Evolutionary conservation across 2,113 vertebrate genomes (phyloP).

Genomic region (Synchiropus splendidus): DNA sequence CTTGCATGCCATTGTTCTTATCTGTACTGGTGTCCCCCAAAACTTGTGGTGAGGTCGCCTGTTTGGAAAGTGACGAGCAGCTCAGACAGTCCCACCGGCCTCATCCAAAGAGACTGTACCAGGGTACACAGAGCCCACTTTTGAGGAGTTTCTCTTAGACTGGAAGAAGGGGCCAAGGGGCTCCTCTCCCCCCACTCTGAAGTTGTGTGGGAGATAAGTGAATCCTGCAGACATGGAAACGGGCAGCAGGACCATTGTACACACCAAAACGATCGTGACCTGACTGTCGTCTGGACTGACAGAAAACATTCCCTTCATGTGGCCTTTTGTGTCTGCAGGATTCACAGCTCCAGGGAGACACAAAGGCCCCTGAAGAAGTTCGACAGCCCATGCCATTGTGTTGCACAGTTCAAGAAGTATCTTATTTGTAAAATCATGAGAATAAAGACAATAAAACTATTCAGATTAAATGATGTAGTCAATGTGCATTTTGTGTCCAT

Average conservation of each 20-base stretch:
- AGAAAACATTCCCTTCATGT: neutral
- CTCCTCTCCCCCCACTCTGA: no score
- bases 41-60: constrained; percentile 31
- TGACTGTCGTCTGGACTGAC: no score
- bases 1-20: constrained; percentile 65
- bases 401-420: constrained; percentile 66
- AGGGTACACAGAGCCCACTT: constrained; percentile 19
- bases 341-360: constrained; percentile 39
- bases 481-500: no score
- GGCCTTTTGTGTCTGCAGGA: constrained; percentile 27
- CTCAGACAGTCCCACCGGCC: constrained; percentile 41
- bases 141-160: constrained; percentile 22
- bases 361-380: constrained; percentile 26
- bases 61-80: constrained; percentile 35
- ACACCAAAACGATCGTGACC: no score
- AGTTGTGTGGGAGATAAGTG: constrained; percentile 16
- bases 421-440: constrained; percentile 67
- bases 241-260: neutral
- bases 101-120: constrained; percentile 59
- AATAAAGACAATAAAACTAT: constrained; percentile 64
- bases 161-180: no score
- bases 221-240: constrained; percentile 33
- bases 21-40: constrained; percentile 52
- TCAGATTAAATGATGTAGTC: constrained; percentile 35
- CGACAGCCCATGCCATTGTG: constrained; percentile 53